These are phyloP conservation scores for Haemorhous mexicanus DNA, from an alignment of 2,113 vertebrate genomes.

Conservation along the genomic window DNA sequence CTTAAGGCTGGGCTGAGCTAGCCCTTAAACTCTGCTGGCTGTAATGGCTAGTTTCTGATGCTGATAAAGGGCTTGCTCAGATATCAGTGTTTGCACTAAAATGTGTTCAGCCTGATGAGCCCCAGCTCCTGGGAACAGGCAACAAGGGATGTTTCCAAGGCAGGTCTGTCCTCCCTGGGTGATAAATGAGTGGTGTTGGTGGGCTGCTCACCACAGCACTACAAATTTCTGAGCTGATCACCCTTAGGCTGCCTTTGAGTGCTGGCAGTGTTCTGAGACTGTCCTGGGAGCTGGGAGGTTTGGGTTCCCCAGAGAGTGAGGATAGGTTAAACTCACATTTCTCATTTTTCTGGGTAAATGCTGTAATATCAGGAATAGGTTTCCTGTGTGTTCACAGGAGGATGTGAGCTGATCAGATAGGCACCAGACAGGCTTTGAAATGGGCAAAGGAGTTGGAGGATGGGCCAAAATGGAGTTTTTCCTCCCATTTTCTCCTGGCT, in stretches of 20 bases:
- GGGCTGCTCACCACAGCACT: neutral
- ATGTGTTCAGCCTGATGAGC: neutral
- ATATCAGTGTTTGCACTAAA: neutral
- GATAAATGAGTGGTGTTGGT: neutral
- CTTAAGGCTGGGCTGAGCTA: neutral
- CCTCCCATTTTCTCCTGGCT: neutral
- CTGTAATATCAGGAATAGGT: fast-evolving
- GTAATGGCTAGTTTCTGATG: neutral
- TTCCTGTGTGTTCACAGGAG: neutral
- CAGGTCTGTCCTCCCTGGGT: neutral
- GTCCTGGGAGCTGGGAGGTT: neutral
- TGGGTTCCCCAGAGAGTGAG: fast-evolving
- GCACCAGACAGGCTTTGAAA: neutral
- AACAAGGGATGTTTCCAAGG: neutral
- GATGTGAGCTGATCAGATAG: fast-evolving
- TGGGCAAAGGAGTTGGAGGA: neutral
- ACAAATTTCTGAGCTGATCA: neutral
- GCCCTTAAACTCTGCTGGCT: neutral
- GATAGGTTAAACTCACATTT: neutral
- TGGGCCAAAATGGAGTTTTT: neutral
- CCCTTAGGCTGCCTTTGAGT: neutral
- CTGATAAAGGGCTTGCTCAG: neutral
- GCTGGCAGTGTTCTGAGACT: neutral
- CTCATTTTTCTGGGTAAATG: neutral
- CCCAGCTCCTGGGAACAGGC: neutral